Percentiles rank a stretch among this genome's conserved stretches.
Evolutionary conservation across 2,888 invertebrate species (phyloP).

Genomic region (Mactromeris polynyma): DNA sequence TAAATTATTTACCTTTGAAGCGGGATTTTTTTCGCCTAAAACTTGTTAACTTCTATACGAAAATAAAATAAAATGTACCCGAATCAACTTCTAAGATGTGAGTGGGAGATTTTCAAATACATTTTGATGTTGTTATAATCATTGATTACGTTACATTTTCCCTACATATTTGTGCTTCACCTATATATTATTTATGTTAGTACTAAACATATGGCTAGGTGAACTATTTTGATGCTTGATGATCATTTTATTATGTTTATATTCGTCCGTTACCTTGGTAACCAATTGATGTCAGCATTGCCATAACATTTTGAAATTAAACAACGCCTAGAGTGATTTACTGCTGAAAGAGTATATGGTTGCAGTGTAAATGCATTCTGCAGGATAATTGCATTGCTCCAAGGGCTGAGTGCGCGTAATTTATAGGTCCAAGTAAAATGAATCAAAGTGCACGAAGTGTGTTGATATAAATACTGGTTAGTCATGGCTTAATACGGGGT

Average conservation of each 20-base stretch:
- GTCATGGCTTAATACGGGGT: conserved; percentile 18
- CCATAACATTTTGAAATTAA: background rate
- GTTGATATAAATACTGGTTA: conserved; percentile 15
- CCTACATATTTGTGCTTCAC: too few species aligned
- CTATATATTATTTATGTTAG: too few species aligned
- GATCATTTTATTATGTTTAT: background rate
- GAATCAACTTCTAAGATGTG: too few species aligned
- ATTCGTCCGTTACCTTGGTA: background rate
- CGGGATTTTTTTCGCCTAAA: too few species aligned
- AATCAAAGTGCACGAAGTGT: background rate
- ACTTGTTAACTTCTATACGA: too few species aligned
- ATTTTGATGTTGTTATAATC: too few species aligned
- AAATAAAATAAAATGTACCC: too few species aligned
- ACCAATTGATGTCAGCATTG: background rate
- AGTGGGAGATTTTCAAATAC: too few species aligned
- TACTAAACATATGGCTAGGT: background rate
- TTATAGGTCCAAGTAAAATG: background rate
- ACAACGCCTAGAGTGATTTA: background rate
- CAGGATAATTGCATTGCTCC: background rate
- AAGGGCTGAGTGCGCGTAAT: background rate
- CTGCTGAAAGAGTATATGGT: background rate
- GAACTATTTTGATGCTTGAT: background rate
- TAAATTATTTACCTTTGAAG: too few species aligned
- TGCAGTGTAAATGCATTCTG: background rate
- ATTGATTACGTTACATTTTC: too few species aligned